Percentiles rank a stretch among this genome's conserved stretches.
phyloP scores from a whole-genome alignment of 2,888 invertebrate genomes.

The Spicauda simplicius region DNA sequence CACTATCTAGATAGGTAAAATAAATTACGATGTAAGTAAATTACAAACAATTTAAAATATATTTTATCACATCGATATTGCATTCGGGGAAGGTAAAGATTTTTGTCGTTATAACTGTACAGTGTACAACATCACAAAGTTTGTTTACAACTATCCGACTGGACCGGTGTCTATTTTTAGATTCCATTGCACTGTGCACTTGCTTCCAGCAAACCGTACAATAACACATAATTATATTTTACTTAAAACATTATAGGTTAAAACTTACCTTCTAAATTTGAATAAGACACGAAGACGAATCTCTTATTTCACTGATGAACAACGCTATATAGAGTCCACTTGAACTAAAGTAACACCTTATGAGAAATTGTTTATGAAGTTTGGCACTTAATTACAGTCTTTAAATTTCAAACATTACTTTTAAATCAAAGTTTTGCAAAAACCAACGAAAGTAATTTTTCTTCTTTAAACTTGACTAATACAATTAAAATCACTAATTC shows the following conservation, averaged over 20 bases:
- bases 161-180: neutral
- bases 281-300: neutral
- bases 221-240: neutral
- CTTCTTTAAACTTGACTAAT: no score
- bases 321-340: neutral
- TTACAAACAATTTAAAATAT: no score
- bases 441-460: neutral
- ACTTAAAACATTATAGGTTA: neutral
- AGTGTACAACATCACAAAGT: neutral
- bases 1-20: no score
- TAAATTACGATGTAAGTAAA: no score
- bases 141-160: neutral
- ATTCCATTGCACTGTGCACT: neutral
- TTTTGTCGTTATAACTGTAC: neutral
- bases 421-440: neutral
- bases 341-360: neutral
- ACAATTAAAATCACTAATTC: neutral
- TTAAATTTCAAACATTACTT: neutral
- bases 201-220: neutral
- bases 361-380: neutral
- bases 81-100: neutral
- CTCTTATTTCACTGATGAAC: neutral
- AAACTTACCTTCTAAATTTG: neutral
- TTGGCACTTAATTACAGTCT: neutral
- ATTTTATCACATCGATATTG: neutral